These are phyloP conservation scores for Capromys pilorides DNA, from an alignment of 2,797 vertebrate species.

Conservation along the genomic window DNA sequence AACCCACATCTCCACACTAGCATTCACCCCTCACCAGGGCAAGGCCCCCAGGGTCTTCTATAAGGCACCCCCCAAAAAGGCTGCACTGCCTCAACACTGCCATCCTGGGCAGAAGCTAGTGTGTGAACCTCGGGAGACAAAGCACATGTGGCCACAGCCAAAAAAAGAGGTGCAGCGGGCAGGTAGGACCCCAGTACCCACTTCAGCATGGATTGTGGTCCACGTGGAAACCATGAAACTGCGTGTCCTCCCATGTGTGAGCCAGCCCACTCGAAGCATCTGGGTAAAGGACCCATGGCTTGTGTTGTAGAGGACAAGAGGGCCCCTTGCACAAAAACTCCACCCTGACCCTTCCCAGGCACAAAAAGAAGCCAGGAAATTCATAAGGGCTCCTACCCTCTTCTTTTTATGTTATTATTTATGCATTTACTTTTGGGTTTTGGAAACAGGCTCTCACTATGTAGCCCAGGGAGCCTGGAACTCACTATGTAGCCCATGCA, in stretches of 20 bases:
- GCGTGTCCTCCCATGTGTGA: not conserved
- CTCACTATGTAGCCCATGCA: not conserved
- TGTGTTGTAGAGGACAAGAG: not conserved
- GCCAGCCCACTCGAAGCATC: not conserved
- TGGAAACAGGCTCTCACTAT: not conserved
- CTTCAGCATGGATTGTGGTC: not conserved
- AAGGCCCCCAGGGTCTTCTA: not conserved
- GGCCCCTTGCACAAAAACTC: not conserved
- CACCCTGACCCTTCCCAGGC: not conserved
- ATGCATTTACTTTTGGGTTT: not conserved
- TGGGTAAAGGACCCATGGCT: not conserved
- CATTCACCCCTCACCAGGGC: not conserved
- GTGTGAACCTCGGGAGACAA: not conserved
- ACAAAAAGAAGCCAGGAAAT: not conserved
- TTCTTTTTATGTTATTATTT: not conserved
- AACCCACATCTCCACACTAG: not conserved
- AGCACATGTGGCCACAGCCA: rapidly evolving
- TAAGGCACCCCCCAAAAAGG: not conserved
- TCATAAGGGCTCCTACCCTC: not conserved
- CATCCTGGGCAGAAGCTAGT: not conserved
- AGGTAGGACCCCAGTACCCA: not conserved
- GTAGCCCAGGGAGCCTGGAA: not conserved
- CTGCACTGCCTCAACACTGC: not conserved
- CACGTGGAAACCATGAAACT: not conserved
- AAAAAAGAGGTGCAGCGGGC: rapidly evolving